phyloP scores from a whole-genome alignment of 2,888 invertebrate species.

The Troilus luridus region DNA sequence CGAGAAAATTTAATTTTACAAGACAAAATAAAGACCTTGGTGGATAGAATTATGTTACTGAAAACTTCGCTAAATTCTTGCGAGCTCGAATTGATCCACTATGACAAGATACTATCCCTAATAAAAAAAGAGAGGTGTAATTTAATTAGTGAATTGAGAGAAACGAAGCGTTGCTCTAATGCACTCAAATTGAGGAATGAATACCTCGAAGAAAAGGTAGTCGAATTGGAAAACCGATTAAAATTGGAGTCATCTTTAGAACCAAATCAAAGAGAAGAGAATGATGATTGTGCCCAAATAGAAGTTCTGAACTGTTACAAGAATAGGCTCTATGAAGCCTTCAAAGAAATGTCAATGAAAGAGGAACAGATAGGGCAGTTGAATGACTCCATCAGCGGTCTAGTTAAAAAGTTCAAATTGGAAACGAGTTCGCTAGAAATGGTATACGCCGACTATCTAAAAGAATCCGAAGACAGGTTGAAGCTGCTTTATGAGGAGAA shows the following conservation, averaged over 20 bases:
- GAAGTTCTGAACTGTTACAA: constrained; percentile 24
- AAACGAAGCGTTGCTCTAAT: neutral
- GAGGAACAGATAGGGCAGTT: constrained; percentile 1
- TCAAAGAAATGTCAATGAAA: constrained; percentile 17
- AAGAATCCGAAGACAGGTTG: neutral
- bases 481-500: neutral
- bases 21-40: constrained; percentile 14
- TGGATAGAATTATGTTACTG: neutral
- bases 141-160: neutral
- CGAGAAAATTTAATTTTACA: constrained; percentile 27
- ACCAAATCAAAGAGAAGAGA: neutral
- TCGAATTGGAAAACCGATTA: constrained; percentile 7
- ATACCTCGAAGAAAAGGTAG: constrained; percentile 3
- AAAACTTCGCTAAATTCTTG: constrained; percentile 17
- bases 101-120: constrained; percentile 28
- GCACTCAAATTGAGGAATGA: constrained; percentile 24
- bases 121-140: constrained; percentile 23
- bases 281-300: neutral
- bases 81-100: neutral
- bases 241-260: neutral
- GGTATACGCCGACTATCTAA: neutral
- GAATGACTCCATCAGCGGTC: neutral
- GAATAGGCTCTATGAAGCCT: constrained; percentile 5
- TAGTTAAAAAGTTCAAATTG: constrained; percentile 8
- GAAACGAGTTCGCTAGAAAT: constrained; percentile 13